phyloP scores from a whole-genome alignment of 2,797 vertebrate genomes.

The Oreochromis grahami region DNA sequence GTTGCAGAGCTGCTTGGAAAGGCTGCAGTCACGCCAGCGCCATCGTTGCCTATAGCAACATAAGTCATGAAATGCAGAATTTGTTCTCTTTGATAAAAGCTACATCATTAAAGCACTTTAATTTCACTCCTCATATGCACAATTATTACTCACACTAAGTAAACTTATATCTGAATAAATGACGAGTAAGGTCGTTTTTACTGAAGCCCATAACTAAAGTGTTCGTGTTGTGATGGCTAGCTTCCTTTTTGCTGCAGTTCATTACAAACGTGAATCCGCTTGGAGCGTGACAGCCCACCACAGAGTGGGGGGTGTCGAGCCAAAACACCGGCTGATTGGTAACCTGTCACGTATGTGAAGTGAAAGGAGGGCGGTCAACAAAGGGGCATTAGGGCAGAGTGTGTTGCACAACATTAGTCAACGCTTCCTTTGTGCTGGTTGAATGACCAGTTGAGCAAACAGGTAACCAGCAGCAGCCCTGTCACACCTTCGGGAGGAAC shows the following conservation, averaged over 20 bases:
- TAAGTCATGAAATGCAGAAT: neutral
- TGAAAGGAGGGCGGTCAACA: neutral
- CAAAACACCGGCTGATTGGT: neutral
- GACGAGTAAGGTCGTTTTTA: neutral
- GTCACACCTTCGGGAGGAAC: neutral
- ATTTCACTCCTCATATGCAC: neutral
- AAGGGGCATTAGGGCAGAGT: neutral
- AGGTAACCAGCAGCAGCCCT: neutral
- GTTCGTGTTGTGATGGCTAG: neutral
- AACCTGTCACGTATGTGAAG: neutral
- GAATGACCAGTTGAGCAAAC: constrained; percentile 26
- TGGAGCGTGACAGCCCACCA: rapidly evolving
- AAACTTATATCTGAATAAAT: neutral
- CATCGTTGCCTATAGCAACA: too few relatives aligned
- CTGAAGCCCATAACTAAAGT: rapidly evolving
- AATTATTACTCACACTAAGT: neutral
- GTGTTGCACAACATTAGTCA: constrained; percentile 26
- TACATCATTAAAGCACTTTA: neutral
- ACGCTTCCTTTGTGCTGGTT: neutral
- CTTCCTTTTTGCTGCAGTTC: neutral
- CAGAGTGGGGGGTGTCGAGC: neutral
- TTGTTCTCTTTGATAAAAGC: neutral
- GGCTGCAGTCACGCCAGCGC: neutral
- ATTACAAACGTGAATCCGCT: neutral
- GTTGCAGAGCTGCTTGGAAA: neutral